Conservation (phyloP, 2,888 invertebrate species). For the Nephrotoma guestfalica region DNA sequence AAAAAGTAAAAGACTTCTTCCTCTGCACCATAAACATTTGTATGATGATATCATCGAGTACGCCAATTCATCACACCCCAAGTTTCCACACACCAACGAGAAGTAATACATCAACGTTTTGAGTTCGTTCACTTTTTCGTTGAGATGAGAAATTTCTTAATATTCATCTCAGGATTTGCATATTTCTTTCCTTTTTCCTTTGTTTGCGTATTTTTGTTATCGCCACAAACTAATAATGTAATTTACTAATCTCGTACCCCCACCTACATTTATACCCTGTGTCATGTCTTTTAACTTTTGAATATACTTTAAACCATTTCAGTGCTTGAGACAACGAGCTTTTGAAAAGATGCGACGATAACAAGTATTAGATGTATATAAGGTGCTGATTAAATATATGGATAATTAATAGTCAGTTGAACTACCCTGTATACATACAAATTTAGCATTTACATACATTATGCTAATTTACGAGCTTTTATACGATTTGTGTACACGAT, state of each 20-base stretch:
- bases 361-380: neutral
- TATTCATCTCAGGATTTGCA: too few species aligned
- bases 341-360: neutral
- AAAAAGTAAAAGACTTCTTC: too few species aligned
- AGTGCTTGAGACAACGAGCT: neutral
- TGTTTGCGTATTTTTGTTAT: neutral
- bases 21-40: too few species aligned
- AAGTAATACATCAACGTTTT: too few species aligned
- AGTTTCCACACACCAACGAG: too few species aligned
- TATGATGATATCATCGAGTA: too few species aligned
- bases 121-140: too few species aligned
- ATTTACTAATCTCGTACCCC: neutral
- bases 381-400: neutral
- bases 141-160: too few species aligned
- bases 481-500: neutral
- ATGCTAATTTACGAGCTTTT: neutral
- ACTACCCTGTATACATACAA: neutral
- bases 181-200: too few species aligned
- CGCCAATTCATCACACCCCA: too few species aligned
- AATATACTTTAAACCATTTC: neutral
- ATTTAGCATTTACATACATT: neutral
- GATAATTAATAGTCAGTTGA: neutral
- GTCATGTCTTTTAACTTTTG: too few species aligned
- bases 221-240: neutral
- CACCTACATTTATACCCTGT: neutral